Percentiles rank a stretch among this genome's conserved stretches.
phyloP scores from a whole-genome alignment of 2,888 invertebrate species.

The Brassicogethes aeneus region DNA sequence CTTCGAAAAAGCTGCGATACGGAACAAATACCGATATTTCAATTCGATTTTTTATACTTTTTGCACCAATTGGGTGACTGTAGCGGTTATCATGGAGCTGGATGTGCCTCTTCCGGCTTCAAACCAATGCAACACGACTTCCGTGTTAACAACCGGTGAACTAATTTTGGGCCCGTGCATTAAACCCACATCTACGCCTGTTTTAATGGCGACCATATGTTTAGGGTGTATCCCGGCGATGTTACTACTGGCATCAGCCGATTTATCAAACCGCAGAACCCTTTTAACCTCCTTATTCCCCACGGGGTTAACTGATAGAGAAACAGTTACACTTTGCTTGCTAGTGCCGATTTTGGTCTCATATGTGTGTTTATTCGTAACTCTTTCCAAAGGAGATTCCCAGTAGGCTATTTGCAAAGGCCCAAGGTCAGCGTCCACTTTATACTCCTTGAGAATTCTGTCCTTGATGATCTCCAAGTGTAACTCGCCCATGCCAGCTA shows the following conservation, averaged over 20 bases:
- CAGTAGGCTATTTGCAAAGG: constrained; percentile 87
- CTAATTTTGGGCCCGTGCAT: constrained; percentile 77
- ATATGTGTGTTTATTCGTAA: constrained; percentile 43
- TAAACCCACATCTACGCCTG: constrained; percentile 62
- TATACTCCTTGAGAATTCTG: constrained; percentile 78
- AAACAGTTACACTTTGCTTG: constrained; percentile 53
- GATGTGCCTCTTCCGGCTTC: constrained; percentile 68
- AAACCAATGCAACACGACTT: constrained; percentile 67
- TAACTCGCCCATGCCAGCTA: constrained; percentile 93
- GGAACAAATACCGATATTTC: too few relatives aligned
- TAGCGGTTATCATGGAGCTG: constrained; percentile 70
- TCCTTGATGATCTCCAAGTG: constrained; percentile 92
- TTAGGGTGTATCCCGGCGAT: constrained; percentile 57
- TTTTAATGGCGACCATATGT: constrained; percentile 58
- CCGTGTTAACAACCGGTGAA: constrained; percentile 68
- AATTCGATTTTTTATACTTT: too few relatives aligned
- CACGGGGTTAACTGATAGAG: constrained; percentile 51
- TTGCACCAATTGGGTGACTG: constrained; percentile 72
- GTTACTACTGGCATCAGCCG: constrained; percentile 59
- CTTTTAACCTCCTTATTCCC: constrained; percentile 27
- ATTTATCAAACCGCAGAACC: constrained; percentile 50
- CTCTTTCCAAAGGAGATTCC: constrained; percentile 53
- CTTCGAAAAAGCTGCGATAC: too few relatives aligned
- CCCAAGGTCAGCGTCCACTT: constrained; percentile 84
- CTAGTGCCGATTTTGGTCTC: constrained; percentile 57